Base-by-base conservation (phyloP, 2,113 vertebrate genomes). In the Eolophus roseicapilla region DNA sequence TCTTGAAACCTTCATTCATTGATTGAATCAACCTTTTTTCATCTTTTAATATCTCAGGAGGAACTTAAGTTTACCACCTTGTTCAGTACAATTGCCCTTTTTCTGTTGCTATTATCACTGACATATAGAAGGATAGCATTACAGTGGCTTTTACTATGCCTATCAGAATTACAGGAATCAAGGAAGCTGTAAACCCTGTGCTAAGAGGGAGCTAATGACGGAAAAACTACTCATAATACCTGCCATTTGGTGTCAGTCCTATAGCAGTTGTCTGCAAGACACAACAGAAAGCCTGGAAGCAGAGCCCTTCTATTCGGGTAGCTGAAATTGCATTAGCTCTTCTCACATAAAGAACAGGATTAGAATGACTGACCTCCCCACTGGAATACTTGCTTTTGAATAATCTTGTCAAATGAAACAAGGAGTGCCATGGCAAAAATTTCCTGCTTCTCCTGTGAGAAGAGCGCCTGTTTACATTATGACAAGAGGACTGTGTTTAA, bases 211-310 rank as follows among this genome's bases (percentile, higher is more conserved):
- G 74, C 29, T 55, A 92, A 78, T 1, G 10, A 52, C 64, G 29
- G 65, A 27, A 92, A 92, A 95, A 84, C 19, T 67, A 28, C 80
- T 92, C 60, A 41, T 89, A 92, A 94, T 93, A 49, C 89, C 73
- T 90, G 71, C 88, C 89, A 73, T 85, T 33, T 55, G 67, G 63
- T 92, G 91, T 86, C 90, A 82, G n/a, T 81, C 50, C 55, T 71
- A 24, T 29, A 86, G 50, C 27, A 50, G 46, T 59, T 91, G 83
- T 95, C 78, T 94, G 90, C 49, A 19, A 86, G 71, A 60, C 73
- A 97, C 86, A 96, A 96, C 94, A 28, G 92, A 93, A 95, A 93
- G 96, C 88, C 95, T 96, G 95, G 96, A 87, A 89, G 80, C 10
- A 5, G 68, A 88, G 44, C 76, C 70, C 27, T 84, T 68, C 88